phyloP scores from a whole-genome alignment of 2,888 invertebrate species.

The Aproaerema taeniolella region DNA sequence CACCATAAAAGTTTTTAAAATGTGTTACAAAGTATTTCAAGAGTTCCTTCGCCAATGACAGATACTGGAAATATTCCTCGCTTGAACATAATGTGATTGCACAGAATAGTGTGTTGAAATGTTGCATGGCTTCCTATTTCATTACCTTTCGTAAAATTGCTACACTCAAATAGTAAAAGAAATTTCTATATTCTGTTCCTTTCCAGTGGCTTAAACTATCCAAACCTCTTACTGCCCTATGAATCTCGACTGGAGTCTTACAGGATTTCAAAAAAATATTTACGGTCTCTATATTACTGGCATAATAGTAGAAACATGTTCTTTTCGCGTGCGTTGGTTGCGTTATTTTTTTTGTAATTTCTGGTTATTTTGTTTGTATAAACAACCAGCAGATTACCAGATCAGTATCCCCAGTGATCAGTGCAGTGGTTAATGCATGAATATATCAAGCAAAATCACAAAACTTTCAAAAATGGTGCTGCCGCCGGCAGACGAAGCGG shows the following conservation, averaged over 20 bases:
- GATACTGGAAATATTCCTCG: not conserved
- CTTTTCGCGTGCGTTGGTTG: no score
- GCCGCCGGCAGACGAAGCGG: not conserved
- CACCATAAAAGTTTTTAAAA: constrained; percentile 19
- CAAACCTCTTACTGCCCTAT: constrained; percentile 19
- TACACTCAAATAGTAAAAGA: constrained; percentile 17
- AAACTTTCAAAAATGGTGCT: constrained; percentile 1
- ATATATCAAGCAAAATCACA: no score
- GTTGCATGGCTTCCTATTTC: not conserved
- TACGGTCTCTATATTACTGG: constrained; percentile 15
- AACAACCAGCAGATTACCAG: not conserved
- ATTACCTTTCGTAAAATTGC: constrained; percentile 8
- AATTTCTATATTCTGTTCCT: constrained; percentile 18
- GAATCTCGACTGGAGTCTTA: constrained; percentile 20
- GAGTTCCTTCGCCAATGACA: constrained; percentile 13
- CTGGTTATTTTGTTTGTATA: not conserved
- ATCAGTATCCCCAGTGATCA: no score
- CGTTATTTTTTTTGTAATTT: no score
- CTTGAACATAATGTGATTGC: constrained; percentile 13
- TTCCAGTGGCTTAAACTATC: constrained; percentile 19
- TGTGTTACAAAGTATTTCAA: constrained; percentile 14
- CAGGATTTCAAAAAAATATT: constrained; percentile 10
- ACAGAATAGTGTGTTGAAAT: constrained; percentile 14
- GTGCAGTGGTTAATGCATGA: no score
- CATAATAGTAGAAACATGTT: constrained; percentile 4